Evolutionary conservation across 2,797 vertebrate genomes (phyloP).

Genomic region (Lepidocolaptes lacrymiger): DNA sequence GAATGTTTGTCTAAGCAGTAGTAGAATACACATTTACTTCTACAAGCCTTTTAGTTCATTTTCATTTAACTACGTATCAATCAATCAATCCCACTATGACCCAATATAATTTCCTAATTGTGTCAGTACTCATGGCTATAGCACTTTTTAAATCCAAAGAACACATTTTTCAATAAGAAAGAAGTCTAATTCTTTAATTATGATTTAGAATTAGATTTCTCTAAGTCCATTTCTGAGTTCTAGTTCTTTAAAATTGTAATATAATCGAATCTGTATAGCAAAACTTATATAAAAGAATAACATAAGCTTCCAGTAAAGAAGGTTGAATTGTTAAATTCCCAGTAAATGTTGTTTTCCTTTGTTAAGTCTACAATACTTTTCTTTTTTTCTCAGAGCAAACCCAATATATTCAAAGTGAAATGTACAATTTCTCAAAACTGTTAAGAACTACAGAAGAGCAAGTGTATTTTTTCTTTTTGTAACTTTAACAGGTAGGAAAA

Average conservation of each 20-base stretch:
- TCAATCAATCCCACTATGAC: conserved; percentile 73
- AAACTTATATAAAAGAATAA: conserved; percentile 58
- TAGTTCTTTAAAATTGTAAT: conserved; percentile 36
- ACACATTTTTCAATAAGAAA: conserved; percentile 73
- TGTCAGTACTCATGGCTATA: conserved; percentile 78
- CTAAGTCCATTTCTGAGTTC: conserved; percentile 59
- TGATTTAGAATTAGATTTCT: conserved; percentile 70
- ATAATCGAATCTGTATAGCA: conserved; percentile 63
- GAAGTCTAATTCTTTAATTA: conserved; percentile 83
- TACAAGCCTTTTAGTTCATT: conserved; percentile 70
- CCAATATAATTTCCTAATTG: conserved; percentile 81
- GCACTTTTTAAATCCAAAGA: conserved; percentile 68
- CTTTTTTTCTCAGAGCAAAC: conserved; percentile 25
- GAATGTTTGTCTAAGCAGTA: neutral
- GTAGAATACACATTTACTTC: conserved; percentile 47
- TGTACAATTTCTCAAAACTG: neutral
- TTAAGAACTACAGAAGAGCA: neutral
- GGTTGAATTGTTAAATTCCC: conserved; percentile 25
- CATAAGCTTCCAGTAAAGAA: conserved; percentile 58
- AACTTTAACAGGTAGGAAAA: neutral
- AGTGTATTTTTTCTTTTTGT: neutral
- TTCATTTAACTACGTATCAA: conserved; percentile 80
- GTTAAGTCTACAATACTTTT: neutral
- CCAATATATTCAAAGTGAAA: neutral
- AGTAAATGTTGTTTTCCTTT: conserved; percentile 49